Conservation (phyloP, 2,888 invertebrate species). For the Plutella xylostella region DNA sequence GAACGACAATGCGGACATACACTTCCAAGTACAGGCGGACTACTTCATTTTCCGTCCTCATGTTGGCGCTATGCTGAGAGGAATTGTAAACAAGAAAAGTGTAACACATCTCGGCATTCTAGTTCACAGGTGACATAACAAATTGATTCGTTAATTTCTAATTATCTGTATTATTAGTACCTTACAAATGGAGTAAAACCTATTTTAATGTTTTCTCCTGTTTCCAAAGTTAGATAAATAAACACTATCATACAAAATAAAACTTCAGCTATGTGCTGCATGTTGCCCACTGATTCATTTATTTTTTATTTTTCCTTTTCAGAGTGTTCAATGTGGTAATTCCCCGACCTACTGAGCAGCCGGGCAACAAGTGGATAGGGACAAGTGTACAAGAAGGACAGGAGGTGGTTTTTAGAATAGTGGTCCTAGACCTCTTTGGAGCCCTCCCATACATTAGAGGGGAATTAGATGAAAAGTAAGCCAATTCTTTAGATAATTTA, state of each 20-base stretch:
- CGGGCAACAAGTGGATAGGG: constrained; percentile 70
- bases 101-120: constrained; percentile 75
- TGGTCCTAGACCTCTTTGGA: constrained; percentile 67
- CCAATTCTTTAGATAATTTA: background rate
- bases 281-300: background rate
- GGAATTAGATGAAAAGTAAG: constrained; percentile 62
- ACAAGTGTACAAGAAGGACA: constrained; percentile 67
- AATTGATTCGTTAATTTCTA: no score
- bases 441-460: constrained; percentile 75
- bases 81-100: constrained; percentile 76
- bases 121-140: constrained; percentile 70
- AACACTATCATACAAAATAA: background rate
- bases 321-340: constrained; percentile 78
- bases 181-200: no score
- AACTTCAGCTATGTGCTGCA: no score
- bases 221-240: background rate
- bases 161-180: no score
- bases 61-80: constrained; percentile 71
- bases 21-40: constrained; percentile 75
- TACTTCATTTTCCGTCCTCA: constrained; percentile 74
- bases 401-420: constrained; percentile 71
- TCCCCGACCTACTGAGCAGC: constrained; percentile 64
- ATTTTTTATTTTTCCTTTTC: constrained; percentile 19
- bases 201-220: no score
- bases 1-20: constrained; percentile 73